A percentile compares a stretch with the other conserved stretches of the same genome.
These are phyloP conservation scores for Drosophila lini DNA, from an alignment of 1,140 invertebrate species.

Conservation along the genomic window DNA sequence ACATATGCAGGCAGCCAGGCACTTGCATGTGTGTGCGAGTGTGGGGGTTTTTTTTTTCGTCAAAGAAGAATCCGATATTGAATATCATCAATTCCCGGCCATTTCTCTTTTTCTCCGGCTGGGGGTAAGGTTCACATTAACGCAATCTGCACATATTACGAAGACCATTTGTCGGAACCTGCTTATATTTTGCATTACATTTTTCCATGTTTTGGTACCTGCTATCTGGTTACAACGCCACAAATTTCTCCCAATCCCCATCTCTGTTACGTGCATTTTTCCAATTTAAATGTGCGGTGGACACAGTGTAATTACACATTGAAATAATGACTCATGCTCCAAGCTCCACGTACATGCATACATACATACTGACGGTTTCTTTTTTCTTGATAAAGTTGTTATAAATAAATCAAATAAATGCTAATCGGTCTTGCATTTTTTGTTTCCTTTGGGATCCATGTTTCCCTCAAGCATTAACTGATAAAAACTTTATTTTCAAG, in stretches of 20 bases:
- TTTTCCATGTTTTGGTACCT: background rate
- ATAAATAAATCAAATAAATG: constrained; percentile 7
- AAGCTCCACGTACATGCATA: constrained; percentile 2
- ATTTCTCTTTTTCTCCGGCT: constrained; percentile 20
- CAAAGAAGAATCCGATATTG: constrained; percentile 32
- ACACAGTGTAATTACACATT: constrained; percentile 9
- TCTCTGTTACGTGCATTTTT: constrained; percentile 21
- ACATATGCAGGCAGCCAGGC: constrained; percentile 8
- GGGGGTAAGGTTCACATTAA: constrained; percentile 20
- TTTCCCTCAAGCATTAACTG: background rate
- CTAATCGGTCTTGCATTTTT: background rate
- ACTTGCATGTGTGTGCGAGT: constrained; percentile 4
- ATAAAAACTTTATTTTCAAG: background rate
- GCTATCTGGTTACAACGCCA: constrained; percentile 7
- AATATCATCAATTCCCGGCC: constrained; percentile 42
- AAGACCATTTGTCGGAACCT: background rate
- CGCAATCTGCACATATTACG: background rate
- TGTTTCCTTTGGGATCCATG: background rate
- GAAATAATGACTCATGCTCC: constrained; percentile 14
- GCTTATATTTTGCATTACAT: background rate
- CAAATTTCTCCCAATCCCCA: constrained; percentile 2
- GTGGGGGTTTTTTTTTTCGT: constrained; percentile 23
- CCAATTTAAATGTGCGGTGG: constrained; percentile 14
- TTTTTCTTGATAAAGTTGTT: constrained; percentile 3
- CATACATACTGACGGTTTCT: background rate